A percentile compares a stretch with the other conserved stretches of the same genome.
These are phyloP conservation scores for Ateles fusciceps DNA, from an alignment of 2,797 vertebrate species.

Conservation along the genomic window DNA sequence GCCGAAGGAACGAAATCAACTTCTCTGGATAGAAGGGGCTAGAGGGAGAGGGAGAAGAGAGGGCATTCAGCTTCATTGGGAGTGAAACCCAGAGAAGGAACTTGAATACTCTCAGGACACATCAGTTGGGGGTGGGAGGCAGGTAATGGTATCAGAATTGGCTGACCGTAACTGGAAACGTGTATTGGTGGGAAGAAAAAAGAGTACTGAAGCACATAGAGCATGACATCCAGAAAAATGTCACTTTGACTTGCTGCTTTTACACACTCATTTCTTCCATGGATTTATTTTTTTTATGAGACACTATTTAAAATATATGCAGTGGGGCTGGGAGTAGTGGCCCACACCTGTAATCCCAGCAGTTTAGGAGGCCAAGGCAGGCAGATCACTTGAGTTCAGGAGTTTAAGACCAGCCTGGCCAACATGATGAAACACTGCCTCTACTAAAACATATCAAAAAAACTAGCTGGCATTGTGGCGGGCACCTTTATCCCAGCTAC, in stretches of 20 bases:
- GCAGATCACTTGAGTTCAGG: neutral
- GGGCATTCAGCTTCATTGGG: neutral
- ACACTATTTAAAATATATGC: neutral
- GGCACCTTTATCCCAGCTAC: neutral
- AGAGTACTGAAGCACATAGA: neutral
- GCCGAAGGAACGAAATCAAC: neutral
- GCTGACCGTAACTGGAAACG: neutral
- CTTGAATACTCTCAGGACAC: neutral
- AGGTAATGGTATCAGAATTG: neutral
- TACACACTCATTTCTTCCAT: neutral
- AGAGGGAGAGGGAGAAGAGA: neutral
- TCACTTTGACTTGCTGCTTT: neutral
- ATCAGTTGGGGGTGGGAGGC: rapidly evolving
- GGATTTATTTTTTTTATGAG: neutral
- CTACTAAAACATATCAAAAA: neutral
- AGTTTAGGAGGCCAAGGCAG: neutral
- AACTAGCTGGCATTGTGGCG: rapidly evolving
- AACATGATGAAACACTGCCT: neutral
- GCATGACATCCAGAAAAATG: neutral
- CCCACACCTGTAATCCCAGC: neutral
- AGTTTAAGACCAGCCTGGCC: neutral
- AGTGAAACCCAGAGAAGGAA: neutral
- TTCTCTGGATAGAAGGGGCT: neutral
- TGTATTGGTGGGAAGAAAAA: neutral
- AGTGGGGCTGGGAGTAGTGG: neutral